These are phyloP conservation scores for Stegodyphus dumicola DNA, from an alignment of 1,140 invertebrate genomes.

Conservation along the genomic window DNA sequence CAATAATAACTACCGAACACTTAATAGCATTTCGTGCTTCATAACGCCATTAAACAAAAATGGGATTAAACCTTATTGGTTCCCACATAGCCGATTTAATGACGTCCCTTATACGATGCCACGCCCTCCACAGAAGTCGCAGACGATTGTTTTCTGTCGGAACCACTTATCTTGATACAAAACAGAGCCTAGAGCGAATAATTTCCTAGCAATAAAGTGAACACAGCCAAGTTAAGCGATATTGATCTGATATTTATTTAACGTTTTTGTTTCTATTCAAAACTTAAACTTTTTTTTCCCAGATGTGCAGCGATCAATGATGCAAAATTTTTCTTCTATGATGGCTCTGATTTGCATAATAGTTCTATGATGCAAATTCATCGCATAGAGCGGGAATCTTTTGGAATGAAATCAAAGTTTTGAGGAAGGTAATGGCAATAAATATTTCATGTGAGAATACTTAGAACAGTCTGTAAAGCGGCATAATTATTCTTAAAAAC, in stretches of 20 bases:
- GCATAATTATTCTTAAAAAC: neutral
- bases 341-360: conserved; percentile 34
- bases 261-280: neutral
- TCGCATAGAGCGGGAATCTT: conserved; percentile 4
- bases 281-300: too few species aligned
- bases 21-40: neutral
- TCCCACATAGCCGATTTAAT: conserved; percentile 5
- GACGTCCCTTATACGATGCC: conserved; percentile 7
- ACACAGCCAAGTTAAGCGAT: neutral
- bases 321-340: neutral
- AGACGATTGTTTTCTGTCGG: conserved; percentile 11
- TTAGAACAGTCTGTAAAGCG: neutral
- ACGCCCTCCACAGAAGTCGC: neutral
- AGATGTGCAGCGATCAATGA: too few species aligned
- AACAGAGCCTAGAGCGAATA: neutral
- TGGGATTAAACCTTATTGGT: neutral
- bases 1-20: conserved; percentile 13
- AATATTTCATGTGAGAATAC: conserved; percentile 13
- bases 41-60: conserved; percentile 12
- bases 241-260: conserved; percentile 27
- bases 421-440: conserved; percentile 31
- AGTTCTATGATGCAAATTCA: conserved; percentile 27
- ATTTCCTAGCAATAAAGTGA: neutral
- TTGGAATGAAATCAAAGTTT: conserved; percentile 7
- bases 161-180: conserved; percentile 30